Conservation (phyloP, 2,113 vertebrate species). For the Rhinogobius similis region DNA sequence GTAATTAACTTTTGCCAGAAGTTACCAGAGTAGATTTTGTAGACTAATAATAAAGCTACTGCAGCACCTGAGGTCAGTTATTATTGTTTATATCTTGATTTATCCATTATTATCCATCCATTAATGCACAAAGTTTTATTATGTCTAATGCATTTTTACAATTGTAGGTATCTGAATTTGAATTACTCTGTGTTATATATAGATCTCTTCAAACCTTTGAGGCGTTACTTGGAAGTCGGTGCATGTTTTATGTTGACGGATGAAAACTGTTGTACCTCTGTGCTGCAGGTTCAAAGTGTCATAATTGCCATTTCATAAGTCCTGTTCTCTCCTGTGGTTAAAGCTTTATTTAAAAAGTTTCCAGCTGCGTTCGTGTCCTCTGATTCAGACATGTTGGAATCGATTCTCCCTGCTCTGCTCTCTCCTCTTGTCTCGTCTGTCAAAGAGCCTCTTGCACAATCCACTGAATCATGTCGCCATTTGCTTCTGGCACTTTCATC, state of each 20-base stretch:
- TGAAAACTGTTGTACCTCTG: background rate
- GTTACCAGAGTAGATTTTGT: no score
- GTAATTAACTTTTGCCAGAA: no score
- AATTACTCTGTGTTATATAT: no score
- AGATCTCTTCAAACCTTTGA: no score
- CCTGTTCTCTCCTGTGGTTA: background rate
- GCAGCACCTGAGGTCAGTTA: no score
- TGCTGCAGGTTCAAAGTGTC: background rate
- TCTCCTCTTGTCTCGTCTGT: slow-evolving; percentile 40
- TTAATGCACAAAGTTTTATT: no score
- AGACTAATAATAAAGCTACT: no score
- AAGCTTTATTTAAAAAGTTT: slow-evolving; percentile 14
- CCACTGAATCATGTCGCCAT: slow-evolving; percentile 57
- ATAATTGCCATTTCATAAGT: background rate
- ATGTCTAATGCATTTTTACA: no score
- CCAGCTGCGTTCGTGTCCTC: slow-evolving; percentile 19
- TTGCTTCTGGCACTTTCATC: slow-evolving; percentile 62
- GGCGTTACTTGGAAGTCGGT: no score
- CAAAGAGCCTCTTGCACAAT: slow-evolving; percentile 37
- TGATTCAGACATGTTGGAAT: background rate
- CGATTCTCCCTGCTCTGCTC: slow-evolving; percentile 2
- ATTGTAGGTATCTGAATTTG: no score
- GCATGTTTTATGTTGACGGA: background rate
- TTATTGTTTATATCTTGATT: no score
- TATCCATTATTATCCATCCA: no score